Conservation (phyloP, 1,140 invertebrate genomes). For the Callitettix versicolor region DNA sequence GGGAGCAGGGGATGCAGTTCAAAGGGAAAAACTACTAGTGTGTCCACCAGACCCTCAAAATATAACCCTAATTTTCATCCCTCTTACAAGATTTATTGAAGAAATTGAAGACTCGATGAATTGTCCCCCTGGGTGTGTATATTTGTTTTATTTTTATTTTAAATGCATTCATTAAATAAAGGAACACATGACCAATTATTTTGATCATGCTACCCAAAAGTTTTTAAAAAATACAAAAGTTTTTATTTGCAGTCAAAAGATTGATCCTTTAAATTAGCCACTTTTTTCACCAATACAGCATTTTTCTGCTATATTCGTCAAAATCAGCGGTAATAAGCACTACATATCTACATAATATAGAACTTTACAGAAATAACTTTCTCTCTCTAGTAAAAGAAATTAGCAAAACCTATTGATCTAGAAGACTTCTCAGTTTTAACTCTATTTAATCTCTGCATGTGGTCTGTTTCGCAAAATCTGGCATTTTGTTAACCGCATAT, state of each 20-base stretch:
- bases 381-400: no score
- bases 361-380: no score
- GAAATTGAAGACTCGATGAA: constrained; percentile 62
- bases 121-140: constrained; percentile 45
- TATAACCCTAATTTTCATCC: constrained; percentile 63
- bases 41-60: constrained; percentile 63
- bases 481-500: no score
- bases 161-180: not conserved
- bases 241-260: not conserved
- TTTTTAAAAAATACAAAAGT: not conserved
- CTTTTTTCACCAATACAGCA: no score
- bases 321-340: no score
- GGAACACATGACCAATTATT: not conserved
- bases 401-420: no score
- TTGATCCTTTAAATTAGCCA: not conserved
- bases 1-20: not conserved
- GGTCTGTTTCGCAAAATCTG: no score
- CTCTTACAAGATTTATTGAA: constrained; percentile 60
- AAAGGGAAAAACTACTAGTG: constrained; percentile 45
- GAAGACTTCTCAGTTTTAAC: no score
- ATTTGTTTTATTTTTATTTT: constrained; percentile 13
- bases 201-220: no score
- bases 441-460: no score
- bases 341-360: no score
- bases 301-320: no score